phyloP scores from a whole-genome alignment of 2,797 vertebrate species.

The Microchirus variegatus region DNA sequence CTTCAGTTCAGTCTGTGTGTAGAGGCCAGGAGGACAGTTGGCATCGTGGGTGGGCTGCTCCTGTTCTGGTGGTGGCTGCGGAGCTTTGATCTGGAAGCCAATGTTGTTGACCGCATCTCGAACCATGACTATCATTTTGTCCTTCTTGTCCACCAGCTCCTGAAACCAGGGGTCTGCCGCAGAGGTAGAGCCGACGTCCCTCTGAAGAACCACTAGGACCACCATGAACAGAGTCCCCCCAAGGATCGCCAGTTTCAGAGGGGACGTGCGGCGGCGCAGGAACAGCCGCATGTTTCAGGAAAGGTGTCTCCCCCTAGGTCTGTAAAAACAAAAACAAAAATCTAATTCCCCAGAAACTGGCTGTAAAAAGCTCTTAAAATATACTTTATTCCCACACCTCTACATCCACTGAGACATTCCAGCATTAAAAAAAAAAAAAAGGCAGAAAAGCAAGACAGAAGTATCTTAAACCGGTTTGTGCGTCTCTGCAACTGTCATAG shows the following conservation, averaged over 20 bases:
- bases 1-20: constrained; percentile 84
- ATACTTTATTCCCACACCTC: not conserved
- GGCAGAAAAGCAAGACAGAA: not conserved
- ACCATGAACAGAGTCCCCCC: constrained; percentile 86
- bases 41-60: constrained; percentile 47
- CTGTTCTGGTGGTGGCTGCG: constrained; percentile 62
- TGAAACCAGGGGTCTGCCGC: constrained; percentile 87
- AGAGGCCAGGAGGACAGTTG: constrained; percentile 87
- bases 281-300: constrained; percentile 81
- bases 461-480: constrained; percentile 41
- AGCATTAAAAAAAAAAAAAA: not conserved
- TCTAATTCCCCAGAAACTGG: not conserved
- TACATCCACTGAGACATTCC: not conserved
- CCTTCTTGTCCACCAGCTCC: constrained; percentile 86
- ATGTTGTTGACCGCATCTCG: constrained; percentile 90
- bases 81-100: constrained; percentile 90
- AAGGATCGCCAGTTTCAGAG: constrained; percentile 83
- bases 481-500: constrained; percentile 46
- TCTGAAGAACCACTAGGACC: constrained; percentile 88
- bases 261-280: constrained; percentile 83
- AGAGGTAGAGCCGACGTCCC: constrained; percentile 70
- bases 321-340: constrained; percentile 6
- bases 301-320: not conserved
- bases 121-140: constrained; percentile 87
- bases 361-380: not conserved